Evolutionary conservation across 2,797 vertebrate species (phyloP).

Genomic region (Sebastes hopkinsi): DNA sequence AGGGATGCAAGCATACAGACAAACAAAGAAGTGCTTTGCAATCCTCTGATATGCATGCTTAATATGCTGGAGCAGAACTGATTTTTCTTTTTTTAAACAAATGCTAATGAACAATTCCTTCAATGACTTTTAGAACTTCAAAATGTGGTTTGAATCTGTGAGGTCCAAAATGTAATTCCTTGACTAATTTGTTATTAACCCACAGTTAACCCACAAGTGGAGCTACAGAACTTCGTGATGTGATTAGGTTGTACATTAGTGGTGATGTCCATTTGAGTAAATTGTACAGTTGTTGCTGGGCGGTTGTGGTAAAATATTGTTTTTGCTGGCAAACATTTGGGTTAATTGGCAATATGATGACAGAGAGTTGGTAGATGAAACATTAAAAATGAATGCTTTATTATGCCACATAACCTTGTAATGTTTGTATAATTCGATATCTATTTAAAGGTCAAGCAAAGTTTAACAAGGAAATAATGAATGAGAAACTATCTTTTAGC

Average conservation of each 20-base stretch:
- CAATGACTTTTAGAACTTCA: neutral
- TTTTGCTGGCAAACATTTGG: neutral
- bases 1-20: constrained; percentile 1
- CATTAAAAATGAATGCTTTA: neutral
- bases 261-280: neutral
- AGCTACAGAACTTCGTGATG: neutral
- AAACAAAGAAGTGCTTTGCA: neutral
- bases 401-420: neutral
- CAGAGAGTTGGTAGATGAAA: neutral
- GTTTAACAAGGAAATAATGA: neutral
- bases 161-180: neutral
- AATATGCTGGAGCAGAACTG: neutral
- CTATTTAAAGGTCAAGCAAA: neutral
- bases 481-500: neutral
- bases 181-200: constrained; percentile 13
- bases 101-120: neutral
- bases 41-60: neutral
- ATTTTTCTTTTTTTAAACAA: neutral
- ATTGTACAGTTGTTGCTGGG: neutral
- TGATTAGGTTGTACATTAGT: constrained; percentile 1
- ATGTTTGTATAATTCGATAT: neutral
- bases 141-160: neutral
- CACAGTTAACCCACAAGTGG: neutral
- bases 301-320: neutral
- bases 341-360: constrained; percentile 8